phyloP scores from a whole-genome alignment of 2,797 vertebrate species.

The Chaetophractus vellerosus region DNA sequence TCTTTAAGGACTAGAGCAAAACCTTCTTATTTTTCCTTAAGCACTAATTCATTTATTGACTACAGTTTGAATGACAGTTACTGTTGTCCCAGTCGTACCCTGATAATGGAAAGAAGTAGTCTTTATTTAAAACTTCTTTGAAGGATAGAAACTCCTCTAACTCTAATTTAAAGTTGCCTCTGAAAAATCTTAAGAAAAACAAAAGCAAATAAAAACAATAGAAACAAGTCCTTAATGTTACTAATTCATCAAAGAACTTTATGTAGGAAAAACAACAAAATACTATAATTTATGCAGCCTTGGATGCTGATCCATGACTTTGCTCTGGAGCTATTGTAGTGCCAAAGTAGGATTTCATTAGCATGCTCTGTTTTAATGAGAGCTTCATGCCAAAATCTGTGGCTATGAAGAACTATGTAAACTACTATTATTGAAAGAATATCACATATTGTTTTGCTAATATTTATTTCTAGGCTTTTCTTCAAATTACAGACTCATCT shows the following conservation, averaged over 20 bases:
- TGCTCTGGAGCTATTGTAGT: not conserved
- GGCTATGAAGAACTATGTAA: not conserved
- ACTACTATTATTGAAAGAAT: not conserved
- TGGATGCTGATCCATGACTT: not conserved
- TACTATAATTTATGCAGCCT: not conserved
- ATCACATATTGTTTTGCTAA: not conserved
- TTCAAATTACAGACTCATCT: not conserved
- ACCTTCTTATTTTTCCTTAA: not conserved
- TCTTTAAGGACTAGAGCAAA: not conserved
- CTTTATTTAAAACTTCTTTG: not conserved
- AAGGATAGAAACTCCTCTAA: not conserved
- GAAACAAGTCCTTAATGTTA: not conserved
- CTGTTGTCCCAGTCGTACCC: not conserved
- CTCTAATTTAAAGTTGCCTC: not conserved
- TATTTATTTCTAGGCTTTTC: not conserved
- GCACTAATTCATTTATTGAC: not conserved
- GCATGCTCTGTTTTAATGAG: not conserved
- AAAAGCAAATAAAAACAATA: not conserved
- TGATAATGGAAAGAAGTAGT: not conserved
- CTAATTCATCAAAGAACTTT: not conserved
- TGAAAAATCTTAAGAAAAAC: not conserved
- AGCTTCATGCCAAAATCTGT: not conserved
- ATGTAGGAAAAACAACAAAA: conserved; percentile 23
- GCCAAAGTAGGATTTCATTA: not conserved
- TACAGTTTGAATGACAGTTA: not conserved